phyloP scores from a whole-genome alignment of 2,797 vertebrate genomes.

The Lepilemur septentrionalis region DNA sequence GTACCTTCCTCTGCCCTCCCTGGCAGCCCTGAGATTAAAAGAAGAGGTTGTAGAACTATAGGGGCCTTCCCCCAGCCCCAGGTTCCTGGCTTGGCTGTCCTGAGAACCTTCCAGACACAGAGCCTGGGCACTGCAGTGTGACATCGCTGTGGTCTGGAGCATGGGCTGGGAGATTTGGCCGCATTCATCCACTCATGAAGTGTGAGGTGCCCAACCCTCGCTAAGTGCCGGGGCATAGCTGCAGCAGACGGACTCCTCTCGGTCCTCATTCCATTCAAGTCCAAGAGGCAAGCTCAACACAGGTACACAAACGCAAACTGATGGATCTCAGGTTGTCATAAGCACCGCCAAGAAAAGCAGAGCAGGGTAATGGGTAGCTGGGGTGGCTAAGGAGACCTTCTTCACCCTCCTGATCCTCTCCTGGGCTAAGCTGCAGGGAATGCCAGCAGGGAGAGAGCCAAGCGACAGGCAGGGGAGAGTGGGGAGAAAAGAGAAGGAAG shows the following conservation, averaged over 20 bases:
- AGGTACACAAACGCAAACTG: background rate
- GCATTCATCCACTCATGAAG: background rate
- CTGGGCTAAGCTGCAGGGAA: background rate
- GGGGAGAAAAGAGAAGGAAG: background rate
- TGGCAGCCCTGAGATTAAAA: background rate
- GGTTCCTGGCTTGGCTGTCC: too few species aligned
- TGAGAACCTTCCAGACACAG: background rate
- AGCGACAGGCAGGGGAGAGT: too few species aligned
- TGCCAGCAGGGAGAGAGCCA: background rate
- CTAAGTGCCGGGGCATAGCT: background rate
- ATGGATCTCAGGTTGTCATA: background rate
- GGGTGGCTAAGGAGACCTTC: background rate
- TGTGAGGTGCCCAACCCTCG: too few species aligned
- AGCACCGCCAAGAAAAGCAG: background rate
- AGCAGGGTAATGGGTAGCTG: accelerated
- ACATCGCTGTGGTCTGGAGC: background rate
- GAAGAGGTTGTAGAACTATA: background rate
- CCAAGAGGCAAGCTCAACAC: background rate
- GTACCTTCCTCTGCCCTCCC: background rate
- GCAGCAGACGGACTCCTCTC: background rate
- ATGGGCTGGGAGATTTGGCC: too few species aligned
- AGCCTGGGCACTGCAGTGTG: background rate
- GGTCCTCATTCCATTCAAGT: background rate
- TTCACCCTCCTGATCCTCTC: background rate
- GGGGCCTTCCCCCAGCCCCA: background rate